Evolutionary conservation across 2,888 invertebrate genomes (phyloP).

Genomic region (Cheilosia variabilis): DNA sequence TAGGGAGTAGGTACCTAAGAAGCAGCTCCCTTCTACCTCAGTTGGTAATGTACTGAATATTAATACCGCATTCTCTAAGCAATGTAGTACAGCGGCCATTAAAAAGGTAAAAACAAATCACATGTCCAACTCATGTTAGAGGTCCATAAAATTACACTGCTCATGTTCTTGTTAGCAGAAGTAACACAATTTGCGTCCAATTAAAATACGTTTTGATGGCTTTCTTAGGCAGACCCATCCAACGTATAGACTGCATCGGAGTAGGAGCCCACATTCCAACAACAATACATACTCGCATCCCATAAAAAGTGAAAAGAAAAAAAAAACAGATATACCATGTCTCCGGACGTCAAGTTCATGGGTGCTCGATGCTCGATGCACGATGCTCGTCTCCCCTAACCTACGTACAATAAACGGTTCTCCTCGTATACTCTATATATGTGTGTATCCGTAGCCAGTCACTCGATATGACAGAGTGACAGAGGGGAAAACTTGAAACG

Average conservation of each 20-base stretch:
- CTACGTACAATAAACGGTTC: background rate
- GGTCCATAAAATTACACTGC: conserved; percentile 32
- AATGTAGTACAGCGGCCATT: no score
- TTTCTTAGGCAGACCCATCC: conserved; percentile 45
- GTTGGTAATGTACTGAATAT: no score
- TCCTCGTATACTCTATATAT: conserved; percentile 17
- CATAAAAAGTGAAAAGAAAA: background rate
- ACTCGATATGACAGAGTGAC: background rate
- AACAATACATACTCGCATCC: no score
- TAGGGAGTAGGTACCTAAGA: no score
- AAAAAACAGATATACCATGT: background rate
- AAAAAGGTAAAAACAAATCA: no score
- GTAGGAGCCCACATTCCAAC: no score
- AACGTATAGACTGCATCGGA: conserved; percentile 9
- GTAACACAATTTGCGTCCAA: conserved; percentile 53
- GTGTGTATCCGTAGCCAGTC: background rate
- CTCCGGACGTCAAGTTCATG: conserved; percentile 38
- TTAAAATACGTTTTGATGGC: conserved; percentile 50
- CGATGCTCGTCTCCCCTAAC: background rate
- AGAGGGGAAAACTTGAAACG: conserved; percentile 18
- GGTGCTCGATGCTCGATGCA: background rate
- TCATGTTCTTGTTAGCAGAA: conserved; percentile 38
- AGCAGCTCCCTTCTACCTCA: no score
- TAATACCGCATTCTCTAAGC: no score
- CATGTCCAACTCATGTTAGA: no score